Evolutionary conservation across 2,797 vertebrate species (phyloP), one percentile per base, ranked within the genome.

Genomic region (Poecilia velifera): DNA sequence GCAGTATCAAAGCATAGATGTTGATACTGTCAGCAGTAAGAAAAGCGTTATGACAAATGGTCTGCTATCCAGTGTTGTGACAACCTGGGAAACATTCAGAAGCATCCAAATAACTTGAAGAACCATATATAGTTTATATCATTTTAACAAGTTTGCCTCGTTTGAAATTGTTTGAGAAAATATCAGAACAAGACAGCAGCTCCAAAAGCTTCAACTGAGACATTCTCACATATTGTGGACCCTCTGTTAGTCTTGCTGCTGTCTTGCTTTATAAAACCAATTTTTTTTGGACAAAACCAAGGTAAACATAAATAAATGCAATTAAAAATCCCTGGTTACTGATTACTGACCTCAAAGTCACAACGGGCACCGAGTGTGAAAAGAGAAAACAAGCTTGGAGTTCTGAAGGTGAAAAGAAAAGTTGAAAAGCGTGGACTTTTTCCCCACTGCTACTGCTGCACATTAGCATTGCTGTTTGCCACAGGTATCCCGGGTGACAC

Each of bases 401-500:
- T 82, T 59, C 76, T 55, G 83, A 82, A 84, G 84, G 85, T 88
- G 91, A 94, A 88, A 91, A 84, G 86, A 88, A 73, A 75, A 89
- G 81, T 86, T 86, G 86, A 87, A 84, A 84, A 91, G 88, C 78
- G 76, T 88, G 87, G 86, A 90, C 84, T 89, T 89, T 87, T 89
- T 89, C 80, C 86, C 90, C 87, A 82, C 85, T 90, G 88, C 89
- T 88, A 87, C 84, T 89, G 88, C 90, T 87, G 85, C 83, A 90
- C 89, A 87, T 93, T 91, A 88, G 85, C 81, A 83, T 89, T 91
- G 89, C 81, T 89, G 86, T 91, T 92, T 82, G 92, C 93, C 90
- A 84, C 84, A 87, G 91, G 93, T 90, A 90, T 89, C 83, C 51
- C 59, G 82, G 88, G 84, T 84, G 43, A 76, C 51, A 43, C 47